phyloP scores from a whole-genome alignment of 2,888 invertebrate genomes.

The Capitulum mitella region DNA sequence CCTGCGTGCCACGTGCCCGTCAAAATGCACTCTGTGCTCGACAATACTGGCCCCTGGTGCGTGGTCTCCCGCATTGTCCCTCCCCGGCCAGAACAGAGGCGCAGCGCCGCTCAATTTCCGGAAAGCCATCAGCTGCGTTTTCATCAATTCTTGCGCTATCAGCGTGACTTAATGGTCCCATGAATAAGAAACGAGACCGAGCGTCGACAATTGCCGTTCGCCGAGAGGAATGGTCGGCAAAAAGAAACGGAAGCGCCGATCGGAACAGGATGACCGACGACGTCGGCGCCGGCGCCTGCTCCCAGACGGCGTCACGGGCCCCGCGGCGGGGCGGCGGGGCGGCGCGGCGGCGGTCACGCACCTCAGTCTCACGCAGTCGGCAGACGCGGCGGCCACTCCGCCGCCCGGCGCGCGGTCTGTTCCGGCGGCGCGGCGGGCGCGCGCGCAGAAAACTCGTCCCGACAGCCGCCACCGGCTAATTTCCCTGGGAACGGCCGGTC shows the following conservation, averaged over 20 bases:
- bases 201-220: neutral
- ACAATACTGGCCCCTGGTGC: neutral
- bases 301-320: neutral
- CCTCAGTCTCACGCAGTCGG: too few species aligned
- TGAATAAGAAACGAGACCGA: conserved; percentile 19
- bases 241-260: neutral
- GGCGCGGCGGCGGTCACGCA: too few species aligned
- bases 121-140: conserved; percentile 10
- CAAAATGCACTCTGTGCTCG: neutral
- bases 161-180: conserved; percentile 18
- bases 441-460: neutral
- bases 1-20: neutral
- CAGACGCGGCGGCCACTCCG: too few species aligned
- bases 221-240: neutral
- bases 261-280: neutral
- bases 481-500: neutral
- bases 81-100: neutral
- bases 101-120: neutral
- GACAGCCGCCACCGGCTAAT: neutral
- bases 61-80: neutral
- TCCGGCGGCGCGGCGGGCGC: neutral
- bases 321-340: too few species aligned
- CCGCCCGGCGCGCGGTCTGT: too few species aligned
- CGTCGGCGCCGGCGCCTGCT: neutral
- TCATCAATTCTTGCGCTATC: conserved; percentile 21